These are phyloP conservation scores for Tragelaphus buxtoni DNA, from an alignment of 2,113 vertebrate species.

Conservation along the genomic window DNA sequence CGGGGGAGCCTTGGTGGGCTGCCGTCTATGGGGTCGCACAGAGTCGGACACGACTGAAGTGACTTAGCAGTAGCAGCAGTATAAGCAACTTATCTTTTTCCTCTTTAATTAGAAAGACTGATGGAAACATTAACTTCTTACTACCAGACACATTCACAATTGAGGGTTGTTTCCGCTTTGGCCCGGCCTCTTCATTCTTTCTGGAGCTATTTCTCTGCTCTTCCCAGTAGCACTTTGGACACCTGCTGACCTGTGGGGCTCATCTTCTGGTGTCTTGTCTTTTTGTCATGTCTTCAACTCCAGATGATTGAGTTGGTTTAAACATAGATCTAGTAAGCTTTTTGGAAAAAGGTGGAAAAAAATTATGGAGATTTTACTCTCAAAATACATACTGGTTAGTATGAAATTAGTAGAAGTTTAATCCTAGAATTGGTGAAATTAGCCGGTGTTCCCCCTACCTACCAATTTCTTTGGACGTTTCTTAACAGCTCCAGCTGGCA, in stretches of 20 bases:
- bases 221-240: background rate
- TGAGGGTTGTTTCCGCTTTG: background rate
- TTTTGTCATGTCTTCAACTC: background rate
- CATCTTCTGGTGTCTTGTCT: background rate
- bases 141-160: background rate
- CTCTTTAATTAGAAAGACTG: background rate
- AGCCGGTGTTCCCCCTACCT: background rate
- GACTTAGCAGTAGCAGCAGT: too few species aligned
- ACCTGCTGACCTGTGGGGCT: background rate
- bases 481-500: slow-evolving; percentile 35
- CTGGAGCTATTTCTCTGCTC: background rate
- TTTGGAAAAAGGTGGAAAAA: background rate
- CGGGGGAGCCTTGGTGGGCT: too few species aligned
- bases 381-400: background rate
- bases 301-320: background rate
- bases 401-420: background rate
- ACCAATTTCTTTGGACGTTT: background rate
- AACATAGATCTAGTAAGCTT: background rate
- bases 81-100: background rate
- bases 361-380: background rate
- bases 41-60: too few species aligned
- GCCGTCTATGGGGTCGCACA: too few species aligned
- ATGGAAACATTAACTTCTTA: background rate
- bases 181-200: background rate
- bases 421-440: background rate